These are phyloP conservation scores for Petrolisthes manimaculis DNA, from an alignment of 2,888 invertebrate species.

Conservation along the genomic window DNA sequence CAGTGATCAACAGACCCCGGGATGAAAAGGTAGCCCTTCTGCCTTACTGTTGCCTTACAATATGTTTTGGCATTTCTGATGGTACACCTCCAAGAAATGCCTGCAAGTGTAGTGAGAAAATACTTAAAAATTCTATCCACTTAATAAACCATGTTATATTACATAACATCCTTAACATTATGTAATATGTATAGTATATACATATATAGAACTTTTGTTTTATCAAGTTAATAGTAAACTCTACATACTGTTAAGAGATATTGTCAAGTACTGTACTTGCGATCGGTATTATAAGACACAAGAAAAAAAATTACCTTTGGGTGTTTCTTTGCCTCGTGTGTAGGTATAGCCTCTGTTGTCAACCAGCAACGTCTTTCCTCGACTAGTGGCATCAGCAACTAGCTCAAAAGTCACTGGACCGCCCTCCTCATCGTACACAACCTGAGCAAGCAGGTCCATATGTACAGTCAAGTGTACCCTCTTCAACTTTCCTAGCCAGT, in stretches of 20 bases:
- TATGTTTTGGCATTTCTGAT: constrained; percentile 39
- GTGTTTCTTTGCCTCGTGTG: constrained; percentile 38
- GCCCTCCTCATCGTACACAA: constrained; percentile 22
- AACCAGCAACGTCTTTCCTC: constrained; percentile 37
- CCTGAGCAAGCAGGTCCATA: constrained; percentile 26
- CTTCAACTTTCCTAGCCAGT: background rate
- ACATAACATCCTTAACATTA: constrained; percentile 19
- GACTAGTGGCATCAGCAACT: constrained; percentile 39
- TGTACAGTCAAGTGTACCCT: constrained; percentile 12
- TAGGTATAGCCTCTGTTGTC: constrained; percentile 38
- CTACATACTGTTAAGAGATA: no score
- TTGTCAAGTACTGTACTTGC: no score
- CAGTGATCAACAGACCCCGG: constrained; percentile 20
- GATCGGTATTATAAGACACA: no score
- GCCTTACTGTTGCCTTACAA: constrained; percentile 36
- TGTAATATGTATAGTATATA: constrained; percentile 4
- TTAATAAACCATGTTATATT: background rate
- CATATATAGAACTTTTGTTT: background rate
- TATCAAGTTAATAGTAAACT: no score
- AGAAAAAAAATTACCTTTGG: constrained; percentile 24
- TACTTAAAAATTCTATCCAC: background rate
- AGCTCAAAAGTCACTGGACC: constrained; percentile 24
- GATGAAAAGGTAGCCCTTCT: constrained; percentile 24
- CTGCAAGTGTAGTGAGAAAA: constrained; percentile 27
- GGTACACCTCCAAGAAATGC: constrained; percentile 32